Evolutionary conservation across 2,113 vertebrate species (phyloP).

Genomic region (Silurus meridionalis): DNA sequence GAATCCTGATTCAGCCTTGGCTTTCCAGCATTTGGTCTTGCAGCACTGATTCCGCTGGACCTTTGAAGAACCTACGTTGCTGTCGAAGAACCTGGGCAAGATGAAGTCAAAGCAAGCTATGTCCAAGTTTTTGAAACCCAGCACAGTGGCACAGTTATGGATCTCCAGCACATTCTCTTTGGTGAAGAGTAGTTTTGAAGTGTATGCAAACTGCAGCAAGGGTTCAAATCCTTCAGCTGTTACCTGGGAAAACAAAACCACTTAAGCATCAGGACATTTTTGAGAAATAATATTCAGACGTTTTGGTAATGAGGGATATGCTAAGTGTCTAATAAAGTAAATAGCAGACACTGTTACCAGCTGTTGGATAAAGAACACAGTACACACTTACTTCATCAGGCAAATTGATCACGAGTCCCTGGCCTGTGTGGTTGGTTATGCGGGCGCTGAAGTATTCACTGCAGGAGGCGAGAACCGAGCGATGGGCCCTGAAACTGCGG

Average conservation of each 20-base stretch:
- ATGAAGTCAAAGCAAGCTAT: conserved; percentile 93
- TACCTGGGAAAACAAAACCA: conserved; percentile 71
- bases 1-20: conserved; percentile 51
- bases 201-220: conserved; percentile 92
- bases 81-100: conserved; percentile 83
- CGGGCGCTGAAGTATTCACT: conserved; percentile 85
- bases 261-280: neutral
- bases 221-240: conserved; percentile 88
- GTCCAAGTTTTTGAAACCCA: conserved; percentile 88
- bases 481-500: conserved; percentile 86
- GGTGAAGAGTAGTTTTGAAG: conserved; percentile 85
- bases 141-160: conserved; percentile 77
- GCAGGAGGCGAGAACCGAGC: conserved; percentile 86
- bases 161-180: conserved; percentile 89
- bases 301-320: neutral
- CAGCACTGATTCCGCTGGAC: conserved; percentile 76
- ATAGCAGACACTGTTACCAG: neutral
- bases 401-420: conserved; percentile 75
- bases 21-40: conserved; percentile 69
- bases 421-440: conserved; percentile 70
- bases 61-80: conserved; percentile 61
- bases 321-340: neutral
- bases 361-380: neutral
- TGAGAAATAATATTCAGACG: neutral
- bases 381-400: conserved; percentile 82